These are phyloP conservation scores for Drosophila paulistorum DNA, from an alignment of 1,140 invertebrate genomes.

Conservation along the genomic window DNA sequence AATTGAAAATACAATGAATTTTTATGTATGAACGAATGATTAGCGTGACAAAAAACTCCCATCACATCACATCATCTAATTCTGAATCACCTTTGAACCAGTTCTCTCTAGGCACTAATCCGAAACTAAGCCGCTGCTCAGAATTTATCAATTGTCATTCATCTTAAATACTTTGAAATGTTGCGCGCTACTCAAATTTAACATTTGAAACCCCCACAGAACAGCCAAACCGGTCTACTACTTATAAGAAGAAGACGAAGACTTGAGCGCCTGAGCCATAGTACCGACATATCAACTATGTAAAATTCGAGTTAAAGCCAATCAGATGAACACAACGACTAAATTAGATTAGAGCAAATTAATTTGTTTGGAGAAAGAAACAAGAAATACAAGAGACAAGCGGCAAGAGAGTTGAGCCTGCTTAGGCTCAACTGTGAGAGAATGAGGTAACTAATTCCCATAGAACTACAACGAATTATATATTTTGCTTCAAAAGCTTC, in stretches of 20 bases:
- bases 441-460: constrained; percentile 4
- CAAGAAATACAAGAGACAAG: not conserved
- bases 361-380: constrained; percentile 35
- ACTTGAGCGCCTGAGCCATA: not conserved
- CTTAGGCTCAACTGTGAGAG: not conserved
- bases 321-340: constrained; percentile 57
- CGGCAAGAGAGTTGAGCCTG: not conserved
- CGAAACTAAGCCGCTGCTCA: not conserved
- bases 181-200: not conserved
- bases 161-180: not conserved
- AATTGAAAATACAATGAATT: too few species aligned
- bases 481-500: not conserved
- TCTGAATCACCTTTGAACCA: not conserved
- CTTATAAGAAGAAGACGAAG: not conserved
- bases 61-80: too few species aligned
- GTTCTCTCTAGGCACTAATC: not conserved
- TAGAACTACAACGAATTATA: too few species aligned
- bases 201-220: not conserved
- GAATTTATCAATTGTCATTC: constrained; percentile 3
- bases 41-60: too few species aligned
- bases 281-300: constrained; percentile 5
- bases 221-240: constrained; percentile 18
- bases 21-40: too few species aligned
- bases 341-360: constrained; percentile 58
- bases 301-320: constrained; percentile 27